Evolutionary conservation across 2,888 invertebrate genomes (phyloP), one percentile per base, ranked within the genome.

Genomic region (Beris chalybata): DNA sequence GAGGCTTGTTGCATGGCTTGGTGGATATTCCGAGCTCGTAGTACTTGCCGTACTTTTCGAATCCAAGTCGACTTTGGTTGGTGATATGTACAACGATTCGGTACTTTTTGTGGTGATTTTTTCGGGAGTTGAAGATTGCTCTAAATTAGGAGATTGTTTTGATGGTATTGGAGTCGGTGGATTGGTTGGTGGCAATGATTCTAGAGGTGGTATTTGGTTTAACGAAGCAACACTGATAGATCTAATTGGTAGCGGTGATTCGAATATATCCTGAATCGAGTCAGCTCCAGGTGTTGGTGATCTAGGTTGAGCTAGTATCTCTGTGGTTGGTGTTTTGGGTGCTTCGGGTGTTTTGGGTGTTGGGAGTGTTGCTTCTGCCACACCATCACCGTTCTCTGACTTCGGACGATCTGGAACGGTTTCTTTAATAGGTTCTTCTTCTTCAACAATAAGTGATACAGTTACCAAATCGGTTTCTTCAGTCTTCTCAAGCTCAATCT

Each of bases 41-140:
- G 74, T 76, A 31, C 76, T 75, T 64, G 74, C 75, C 9, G 65
- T 63, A 59, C 71, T 71, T 63, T 68, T 71, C 6, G 64, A 52
- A 69, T 75, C 75, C 61, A 73, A 53, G 65, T 75, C 75, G 4
- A 70, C 71, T 48, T 74, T 74, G 1, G 69, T 65, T 4, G 56
- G 15, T 0, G 75, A 70, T 47, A 75, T 75, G 44, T 74, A 78
- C 3, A 80, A 71, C 0, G 77, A 79, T 15, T 79, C 79, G 66
- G 76, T 74, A 22, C 74, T 75, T 66, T 76, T 76, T 4, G 72
- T 68, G 11, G 32, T 31, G 22, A 61, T 50, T 1, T 15, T 45
- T 59, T 30, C 47, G 6, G 38, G 38, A 5, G 38, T 1, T 38
- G 38, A 38, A 7, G 5, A 5, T 9, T 5, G 9, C 9, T 38